These are phyloP conservation scores for Chrysolophus pictus DNA, from an alignment of 2,797 vertebrate species.

Conservation along the genomic window DNA sequence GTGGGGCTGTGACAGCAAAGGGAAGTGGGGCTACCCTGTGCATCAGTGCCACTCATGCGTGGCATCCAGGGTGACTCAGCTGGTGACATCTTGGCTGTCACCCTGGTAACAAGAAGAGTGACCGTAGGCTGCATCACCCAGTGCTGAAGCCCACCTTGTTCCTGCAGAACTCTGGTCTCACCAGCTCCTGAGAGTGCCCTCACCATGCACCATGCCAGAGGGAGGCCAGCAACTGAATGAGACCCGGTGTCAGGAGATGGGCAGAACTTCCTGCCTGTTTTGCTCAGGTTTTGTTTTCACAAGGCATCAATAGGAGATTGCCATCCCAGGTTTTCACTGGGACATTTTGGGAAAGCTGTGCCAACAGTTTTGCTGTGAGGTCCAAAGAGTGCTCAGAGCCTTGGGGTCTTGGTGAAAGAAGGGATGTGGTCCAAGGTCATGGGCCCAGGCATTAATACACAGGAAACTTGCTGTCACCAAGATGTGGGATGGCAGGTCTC, in stretches of 20 bases:
- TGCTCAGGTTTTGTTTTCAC: background rate
- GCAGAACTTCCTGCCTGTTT: background rate
- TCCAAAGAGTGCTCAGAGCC: background rate
- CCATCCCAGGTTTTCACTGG: background rate
- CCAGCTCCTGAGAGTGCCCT: background rate
- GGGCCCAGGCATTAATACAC: background rate
- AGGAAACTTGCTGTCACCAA: accelerated
- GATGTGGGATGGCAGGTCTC: background rate
- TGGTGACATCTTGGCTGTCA: background rate
- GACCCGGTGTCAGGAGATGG: background rate
- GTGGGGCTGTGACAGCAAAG: background rate
- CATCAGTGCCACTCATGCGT: background rate
- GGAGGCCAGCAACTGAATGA: background rate
- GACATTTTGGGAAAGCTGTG: background rate
- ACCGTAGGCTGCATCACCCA: background rate
- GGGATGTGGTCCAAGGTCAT: background rate
- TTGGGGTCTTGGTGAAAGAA: background rate
- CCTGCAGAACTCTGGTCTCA: background rate
- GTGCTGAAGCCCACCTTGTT: accelerated
- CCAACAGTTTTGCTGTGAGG: background rate
- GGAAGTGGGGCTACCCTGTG: background rate
- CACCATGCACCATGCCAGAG: background rate
- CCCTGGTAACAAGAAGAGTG: background rate
- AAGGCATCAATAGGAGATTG: accelerated
- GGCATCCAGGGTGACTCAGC: background rate